Evolutionary conservation across 2,113 vertebrate species (phyloP).

Genomic region (Panthera uncia): DNA sequence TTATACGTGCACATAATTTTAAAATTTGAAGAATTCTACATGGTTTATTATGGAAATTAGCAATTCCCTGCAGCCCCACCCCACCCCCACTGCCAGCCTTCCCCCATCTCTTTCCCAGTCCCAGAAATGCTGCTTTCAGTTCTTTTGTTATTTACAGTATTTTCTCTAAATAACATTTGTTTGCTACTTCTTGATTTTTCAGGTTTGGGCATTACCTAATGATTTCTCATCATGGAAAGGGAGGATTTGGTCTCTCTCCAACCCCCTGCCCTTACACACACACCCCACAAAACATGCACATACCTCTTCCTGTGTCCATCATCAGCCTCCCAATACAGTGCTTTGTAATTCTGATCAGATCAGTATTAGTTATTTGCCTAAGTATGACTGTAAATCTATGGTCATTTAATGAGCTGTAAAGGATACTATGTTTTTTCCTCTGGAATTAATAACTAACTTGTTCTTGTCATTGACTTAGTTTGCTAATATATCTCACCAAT

Average conservation of each 20-base stretch:
- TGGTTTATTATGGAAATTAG: constrained; percentile 14
- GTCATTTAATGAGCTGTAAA: not conserved
- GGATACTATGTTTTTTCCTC: not conserved
- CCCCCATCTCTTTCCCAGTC: not conserved
- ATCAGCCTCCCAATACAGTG: not conserved
- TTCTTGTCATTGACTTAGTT: not conserved
- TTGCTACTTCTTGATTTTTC: not conserved
- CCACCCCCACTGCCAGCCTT: accelerated
- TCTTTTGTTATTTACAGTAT: not conserved
- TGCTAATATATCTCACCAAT: constrained; percentile 10
- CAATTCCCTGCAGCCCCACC: not conserved
- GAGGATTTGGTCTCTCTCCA: not conserved
- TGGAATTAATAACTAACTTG: not conserved
- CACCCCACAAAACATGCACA: not conserved
- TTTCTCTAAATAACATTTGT: not conserved
- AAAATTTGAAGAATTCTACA: not conserved
- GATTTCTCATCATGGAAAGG: not conserved
- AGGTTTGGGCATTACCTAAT: not conserved
- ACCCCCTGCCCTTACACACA: not conserved
- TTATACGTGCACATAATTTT: not conserved
- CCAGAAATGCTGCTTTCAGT: not conserved
- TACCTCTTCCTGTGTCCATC: not conserved
- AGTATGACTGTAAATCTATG: not conserved
- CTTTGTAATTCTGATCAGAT: not conserved
- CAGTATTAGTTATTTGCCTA: not conserved